phyloP scores from a whole-genome alignment of 2,113 vertebrate species.

The Stigmatopora nigra region DNA sequence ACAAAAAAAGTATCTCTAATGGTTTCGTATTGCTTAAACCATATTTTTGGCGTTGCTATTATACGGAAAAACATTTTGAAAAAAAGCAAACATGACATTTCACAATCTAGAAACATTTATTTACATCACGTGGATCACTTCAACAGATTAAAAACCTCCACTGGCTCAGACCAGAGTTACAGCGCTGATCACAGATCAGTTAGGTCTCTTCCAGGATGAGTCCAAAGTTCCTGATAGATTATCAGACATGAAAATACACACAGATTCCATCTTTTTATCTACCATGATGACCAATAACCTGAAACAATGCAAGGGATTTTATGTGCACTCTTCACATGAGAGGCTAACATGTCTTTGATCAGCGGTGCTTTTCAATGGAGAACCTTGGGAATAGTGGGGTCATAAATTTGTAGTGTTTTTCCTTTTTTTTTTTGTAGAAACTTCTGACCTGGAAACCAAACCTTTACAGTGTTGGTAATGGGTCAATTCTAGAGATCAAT shows the following conservation, averaged over 20 bases:
- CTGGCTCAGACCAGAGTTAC: conserved; percentile 29
- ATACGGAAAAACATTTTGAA: neutral
- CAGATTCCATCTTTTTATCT: neutral
- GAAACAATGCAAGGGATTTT: conserved; percentile 20
- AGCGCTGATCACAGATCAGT: conserved; percentile 41
- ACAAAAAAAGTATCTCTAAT: too few species aligned
- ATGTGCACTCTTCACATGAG: conserved; percentile 5
- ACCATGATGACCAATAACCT: neutral
- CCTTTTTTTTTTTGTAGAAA: conserved; percentile 25
- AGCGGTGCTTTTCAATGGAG: conserved; percentile 35
- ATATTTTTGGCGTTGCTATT: neutral
- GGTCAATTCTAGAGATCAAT: conserved; percentile 47
- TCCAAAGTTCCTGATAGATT: conserved; percentile 18
- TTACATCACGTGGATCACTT: conserved; percentile 68
- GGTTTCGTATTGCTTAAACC: neutral
- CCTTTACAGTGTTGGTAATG: conserved; percentile 27
- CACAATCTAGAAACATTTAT: conserved; percentile 73
- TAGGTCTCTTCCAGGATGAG: conserved; percentile 14
- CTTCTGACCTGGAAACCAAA: conserved; percentile 35
- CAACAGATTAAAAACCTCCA: conserved; percentile 62
- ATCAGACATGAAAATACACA: conserved; percentile 25
- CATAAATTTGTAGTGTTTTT: conserved; percentile 48
- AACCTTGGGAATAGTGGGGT: conserved; percentile 47
- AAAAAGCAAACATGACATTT: conserved; percentile 15
- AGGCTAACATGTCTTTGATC: conserved; percentile 32